Percentiles rank a stretch among this genome's conserved stretches.
Conservation (phyloP, 1,140 invertebrate genomes). For the Trigoniulus corallinus region DNA sequence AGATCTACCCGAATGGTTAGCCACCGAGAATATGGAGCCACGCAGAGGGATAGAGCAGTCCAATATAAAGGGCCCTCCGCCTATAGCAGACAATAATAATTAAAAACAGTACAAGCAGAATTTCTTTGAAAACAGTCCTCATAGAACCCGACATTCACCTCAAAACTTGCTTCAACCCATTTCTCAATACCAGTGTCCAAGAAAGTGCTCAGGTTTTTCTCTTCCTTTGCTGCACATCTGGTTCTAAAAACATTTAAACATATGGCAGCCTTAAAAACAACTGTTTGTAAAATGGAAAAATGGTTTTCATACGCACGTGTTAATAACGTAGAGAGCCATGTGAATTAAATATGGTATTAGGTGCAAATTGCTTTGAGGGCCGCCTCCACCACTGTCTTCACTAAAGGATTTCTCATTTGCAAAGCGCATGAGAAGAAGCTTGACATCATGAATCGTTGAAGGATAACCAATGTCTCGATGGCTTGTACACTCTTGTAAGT, state of each 20-base stretch:
- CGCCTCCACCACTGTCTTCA: constrained; percentile 90
- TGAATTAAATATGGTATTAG: constrained; percentile 86
- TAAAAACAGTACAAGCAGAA: constrained; percentile 1
- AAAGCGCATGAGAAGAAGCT: constrained; percentile 74
- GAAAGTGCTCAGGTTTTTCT: constrained; percentile 48
- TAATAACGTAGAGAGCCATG: constrained; percentile 87
- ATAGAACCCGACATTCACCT: constrained; percentile 25
- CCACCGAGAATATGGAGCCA: constrained; percentile 58
- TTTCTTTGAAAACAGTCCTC: background rate
- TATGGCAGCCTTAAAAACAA: constrained; percentile 6
- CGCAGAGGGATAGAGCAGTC: constrained; percentile 54
- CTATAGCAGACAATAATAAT: constrained; percentile 13
- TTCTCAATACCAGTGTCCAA: constrained; percentile 37
- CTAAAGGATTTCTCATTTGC: constrained; percentile 89
- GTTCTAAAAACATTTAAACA: constrained; percentile 36
- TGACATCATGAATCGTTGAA: constrained; percentile 84
- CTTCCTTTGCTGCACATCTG: constrained; percentile 50
- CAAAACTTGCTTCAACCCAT: constrained; percentile 61
- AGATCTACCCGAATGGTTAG: constrained; percentile 41
- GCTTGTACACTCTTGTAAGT: constrained; percentile 24
- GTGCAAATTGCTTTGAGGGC: constrained; percentile 93
- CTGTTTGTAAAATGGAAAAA: too few relatives aligned
- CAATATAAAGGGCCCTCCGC: constrained; percentile 80
- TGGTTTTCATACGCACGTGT: constrained; percentile 47
- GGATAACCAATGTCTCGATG: constrained; percentile 64